Conservation (phyloP, 2,888 invertebrate genomes). For the Hyppa rectilinea region DNA sequence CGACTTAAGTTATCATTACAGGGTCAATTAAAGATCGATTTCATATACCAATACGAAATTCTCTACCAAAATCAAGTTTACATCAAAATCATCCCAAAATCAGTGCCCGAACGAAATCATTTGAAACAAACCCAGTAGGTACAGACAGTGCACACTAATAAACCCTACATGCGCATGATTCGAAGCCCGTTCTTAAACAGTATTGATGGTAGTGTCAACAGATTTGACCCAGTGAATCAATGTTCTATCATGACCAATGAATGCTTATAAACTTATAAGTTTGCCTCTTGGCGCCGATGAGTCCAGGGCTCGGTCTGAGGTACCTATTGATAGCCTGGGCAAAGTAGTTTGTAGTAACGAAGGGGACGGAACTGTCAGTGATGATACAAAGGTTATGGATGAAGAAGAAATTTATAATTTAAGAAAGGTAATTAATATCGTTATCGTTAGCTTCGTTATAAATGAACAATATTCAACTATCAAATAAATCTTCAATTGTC, state of each 20-base stretch:
- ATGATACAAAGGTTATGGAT: background rate
- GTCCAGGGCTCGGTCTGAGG: slow-evolving; percentile 51
- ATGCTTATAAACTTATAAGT: slow-evolving; percentile 73
- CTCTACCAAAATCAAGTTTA: background rate
- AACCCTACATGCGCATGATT: slow-evolving; percentile 64
- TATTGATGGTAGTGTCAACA: slow-evolving; percentile 87
- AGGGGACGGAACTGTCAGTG: background rate
- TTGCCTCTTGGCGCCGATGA: slow-evolving; percentile 66
- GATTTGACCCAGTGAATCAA: slow-evolving; percentile 88
- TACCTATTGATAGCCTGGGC: slow-evolving; percentile 44
- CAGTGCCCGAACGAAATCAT: background rate
- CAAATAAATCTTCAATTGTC: too few relatives aligned
- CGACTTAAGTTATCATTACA: too few relatives aligned
- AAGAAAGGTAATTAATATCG: too few relatives aligned
- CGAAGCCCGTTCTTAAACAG: slow-evolving; percentile 78
- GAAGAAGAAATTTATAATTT: background rate
- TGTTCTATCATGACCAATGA: slow-evolving; percentile 82
- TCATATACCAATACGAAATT: background rate
- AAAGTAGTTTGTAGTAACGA: slow-evolving; percentile 11
- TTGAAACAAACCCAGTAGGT: slow-evolving; percentile 25
- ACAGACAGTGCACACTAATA: slow-evolving; percentile 59
- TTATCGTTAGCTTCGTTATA: too few relatives aligned
- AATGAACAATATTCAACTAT: too few relatives aligned
- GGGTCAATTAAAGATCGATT: too few relatives aligned
- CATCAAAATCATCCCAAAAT: slow-evolving; percentile 9